Evolutionary conservation across 2,888 invertebrate species (phyloP).

Genomic region (Ornithoptera priamus): DNA sequence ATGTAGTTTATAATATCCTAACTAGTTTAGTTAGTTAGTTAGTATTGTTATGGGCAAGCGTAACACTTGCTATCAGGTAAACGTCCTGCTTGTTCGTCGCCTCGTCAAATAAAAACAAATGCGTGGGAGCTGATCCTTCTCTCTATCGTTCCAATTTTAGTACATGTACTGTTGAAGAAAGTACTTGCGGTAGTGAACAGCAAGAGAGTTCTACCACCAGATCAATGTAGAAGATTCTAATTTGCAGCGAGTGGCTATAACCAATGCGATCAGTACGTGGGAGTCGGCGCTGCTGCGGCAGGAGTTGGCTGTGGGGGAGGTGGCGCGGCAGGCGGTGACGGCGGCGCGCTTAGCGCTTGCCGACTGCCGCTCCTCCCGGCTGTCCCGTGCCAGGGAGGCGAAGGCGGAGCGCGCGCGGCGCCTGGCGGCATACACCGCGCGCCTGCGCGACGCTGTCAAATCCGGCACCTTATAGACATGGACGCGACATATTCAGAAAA

Average conservation of each 20-base stretch:
- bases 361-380: conserved; percentile 43
- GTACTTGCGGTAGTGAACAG: background rate
- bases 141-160: background rate
- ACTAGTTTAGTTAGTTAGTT: no score
- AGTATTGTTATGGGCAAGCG: no score
- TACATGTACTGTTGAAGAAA: background rate
- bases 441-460: conserved; percentile 55
- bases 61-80: background rate
- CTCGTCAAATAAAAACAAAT: no score
- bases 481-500: background rate
- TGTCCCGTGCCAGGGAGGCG: conserved; percentile 45
- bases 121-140: background rate
- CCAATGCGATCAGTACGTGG: conserved; percentile 61
- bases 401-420: conserved; percentile 45
- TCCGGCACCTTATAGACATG: conserved; percentile 7
- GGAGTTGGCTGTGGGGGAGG: conserved; percentile 52
- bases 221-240: background rate
- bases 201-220: background rate
- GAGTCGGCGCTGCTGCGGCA: conserved; percentile 51
- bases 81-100: no score
- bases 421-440: conserved; percentile 54
- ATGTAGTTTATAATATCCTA: background rate
- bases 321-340: conserved; percentile 48
- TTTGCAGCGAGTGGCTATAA: conserved; percentile 59
- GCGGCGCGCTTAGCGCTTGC: conserved; percentile 49